Percentiles rank a stretch among this genome's conserved stretches.
Conservation (phyloP, 1,140 invertebrate genomes). For the Andrena cerasifolii region DNA sequence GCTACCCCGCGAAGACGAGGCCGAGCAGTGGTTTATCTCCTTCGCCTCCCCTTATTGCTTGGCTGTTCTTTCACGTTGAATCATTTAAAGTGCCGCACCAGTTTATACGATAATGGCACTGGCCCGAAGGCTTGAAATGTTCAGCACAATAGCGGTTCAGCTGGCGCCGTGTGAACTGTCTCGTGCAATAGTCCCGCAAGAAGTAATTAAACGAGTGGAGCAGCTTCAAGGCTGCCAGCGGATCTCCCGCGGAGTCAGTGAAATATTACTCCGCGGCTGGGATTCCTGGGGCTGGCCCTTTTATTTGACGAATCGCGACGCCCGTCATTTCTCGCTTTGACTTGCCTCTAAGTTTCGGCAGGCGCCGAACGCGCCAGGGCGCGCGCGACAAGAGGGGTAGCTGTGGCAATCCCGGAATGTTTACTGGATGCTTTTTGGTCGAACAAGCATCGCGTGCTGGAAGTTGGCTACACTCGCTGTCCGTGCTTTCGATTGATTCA, state of each 20-base stretch:
- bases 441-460: not conserved
- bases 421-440: not conserved
- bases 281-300: not conserved
- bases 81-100: not conserved
- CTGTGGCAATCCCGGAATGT: not conserved
- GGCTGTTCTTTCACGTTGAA: not conserved
- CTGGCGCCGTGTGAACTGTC: not conserved
- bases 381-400: not conserved
- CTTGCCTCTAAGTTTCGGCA: not conserved
- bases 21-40: not conserved
- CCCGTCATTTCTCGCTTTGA: slow-evolving; percentile 15
- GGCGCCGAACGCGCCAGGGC: not conserved
- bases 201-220: slow-evolving; percentile 30
- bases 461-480: not conserved
- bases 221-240: not conserved
- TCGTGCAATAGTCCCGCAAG: not conserved
- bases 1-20: too few relatives aligned
- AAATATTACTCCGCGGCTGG: slow-evolving; percentile 16
- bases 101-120: not conserved
- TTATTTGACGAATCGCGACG: slow-evolving; percentile 4
- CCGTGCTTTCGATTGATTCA: not conserved
- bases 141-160: not conserved
- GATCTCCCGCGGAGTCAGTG: not conserved
- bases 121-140: not conserved
- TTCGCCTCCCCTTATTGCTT: not conserved